Conservation (phyloP, 2,888 invertebrate species). For the Yponomeuta malinellus region DNA sequence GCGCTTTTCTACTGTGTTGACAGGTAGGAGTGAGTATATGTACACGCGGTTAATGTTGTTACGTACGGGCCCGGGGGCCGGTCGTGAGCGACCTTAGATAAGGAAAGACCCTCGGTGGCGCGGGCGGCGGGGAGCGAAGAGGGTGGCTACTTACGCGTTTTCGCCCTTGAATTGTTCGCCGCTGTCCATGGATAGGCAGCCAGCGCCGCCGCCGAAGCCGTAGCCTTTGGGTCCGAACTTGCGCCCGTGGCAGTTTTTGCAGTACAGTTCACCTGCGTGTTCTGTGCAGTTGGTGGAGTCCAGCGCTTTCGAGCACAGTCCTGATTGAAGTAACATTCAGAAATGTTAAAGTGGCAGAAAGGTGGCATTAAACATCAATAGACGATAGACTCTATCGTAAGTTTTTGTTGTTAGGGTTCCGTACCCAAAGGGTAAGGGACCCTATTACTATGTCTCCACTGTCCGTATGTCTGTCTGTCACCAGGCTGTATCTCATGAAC, state of each 20-base stretch:
- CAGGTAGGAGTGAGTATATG: conserved; percentile 51
- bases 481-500: no score
- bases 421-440: no score
- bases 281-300: conserved; percentile 99
- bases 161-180: conserved; percentile 90
- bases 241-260: conserved; percentile 97
- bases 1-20: conserved; percentile 54
- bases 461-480: no score
- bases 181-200: conserved; percentile 96
- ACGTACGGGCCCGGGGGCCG: conserved; percentile 70
- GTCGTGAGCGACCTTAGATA: conserved; percentile 68
- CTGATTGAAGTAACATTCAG: conserved; percentile 56
- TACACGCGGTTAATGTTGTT: conserved; percentile 75
- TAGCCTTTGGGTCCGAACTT: conserved; percentile 99
- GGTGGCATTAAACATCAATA: not conserved
- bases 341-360: not conserved
- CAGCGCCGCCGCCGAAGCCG: conserved; percentile 98
- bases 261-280: conserved; percentile 97
- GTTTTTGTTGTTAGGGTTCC: no score
- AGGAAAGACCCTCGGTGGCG: conserved; percentile 76
- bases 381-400: no score
- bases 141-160: conserved; percentile 80
- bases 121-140: conserved; percentile 66
- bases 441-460: no score
- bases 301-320: conserved; percentile 97